Conservation (phyloP, 2,797 vertebrate genomes). For the Oophaga sylvatica region DNA sequence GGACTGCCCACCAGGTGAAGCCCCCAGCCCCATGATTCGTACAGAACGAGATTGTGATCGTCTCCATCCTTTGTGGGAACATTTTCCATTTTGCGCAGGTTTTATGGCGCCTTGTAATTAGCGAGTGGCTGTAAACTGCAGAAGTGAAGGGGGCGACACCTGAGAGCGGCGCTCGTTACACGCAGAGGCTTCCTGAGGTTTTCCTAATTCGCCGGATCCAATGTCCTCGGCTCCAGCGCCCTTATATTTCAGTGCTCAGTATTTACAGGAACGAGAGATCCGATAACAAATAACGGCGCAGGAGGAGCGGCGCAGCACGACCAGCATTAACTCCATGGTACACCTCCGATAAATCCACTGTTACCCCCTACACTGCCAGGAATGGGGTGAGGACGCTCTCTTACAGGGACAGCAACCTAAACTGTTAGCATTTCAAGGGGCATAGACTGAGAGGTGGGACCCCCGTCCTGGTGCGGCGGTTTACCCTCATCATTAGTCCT, state of each 20-base stretch:
- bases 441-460: no score
- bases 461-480: no score
- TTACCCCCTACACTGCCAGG: not conserved
- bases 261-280: constrained; percentile 9
- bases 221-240: not conserved
- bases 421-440: not conserved
- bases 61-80: constrained; percentile 8
- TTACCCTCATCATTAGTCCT: no score
- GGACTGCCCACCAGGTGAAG: not conserved
- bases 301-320: not conserved
- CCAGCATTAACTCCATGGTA: not conserved
- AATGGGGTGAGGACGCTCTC: not conserved
- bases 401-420: not conserved
- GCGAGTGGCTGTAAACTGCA: constrained; percentile 21
- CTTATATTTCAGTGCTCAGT: constrained; percentile 8
- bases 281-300: not conserved
- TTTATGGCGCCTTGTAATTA: constrained; percentile 26
- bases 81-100: constrained; percentile 58
- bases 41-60: not conserved
- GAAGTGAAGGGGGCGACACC: constrained; percentile 50
- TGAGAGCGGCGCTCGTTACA: constrained; percentile 40
- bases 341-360: not conserved
- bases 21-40: not conserved
- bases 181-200: constrained; percentile 29
- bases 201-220: constrained; percentile 23